Base-by-base conservation (phyloP, 2,888 invertebrate species). In the Drosophila multiciliata region DNA sequence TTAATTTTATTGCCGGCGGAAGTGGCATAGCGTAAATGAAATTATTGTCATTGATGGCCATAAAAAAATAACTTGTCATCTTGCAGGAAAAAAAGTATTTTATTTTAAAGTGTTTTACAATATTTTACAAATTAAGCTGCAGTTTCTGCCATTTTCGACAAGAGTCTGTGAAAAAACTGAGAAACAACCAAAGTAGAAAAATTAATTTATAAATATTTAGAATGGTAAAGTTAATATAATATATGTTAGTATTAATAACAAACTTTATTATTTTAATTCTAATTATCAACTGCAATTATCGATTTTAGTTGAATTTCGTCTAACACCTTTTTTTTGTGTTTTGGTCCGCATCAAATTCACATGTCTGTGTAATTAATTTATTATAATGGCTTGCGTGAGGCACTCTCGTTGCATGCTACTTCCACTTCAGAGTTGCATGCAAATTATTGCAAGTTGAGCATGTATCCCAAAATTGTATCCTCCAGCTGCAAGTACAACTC, bases 361-460 rank as follows among this genome's bases (percentile, higher is more conserved):
- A 58, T 38, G 53, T 32, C 26, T 49, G 53, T 67, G 83, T 74
- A 86, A 85, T 85, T 88, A 88, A 89, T 85, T 72, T 81, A 81
- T 88, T 85, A 86, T 66, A 32, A 33, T 29, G 36, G 35, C 49
- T 75, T 72, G 87, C 85, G 89, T 85, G 85, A 64, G 72, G 57
- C 81, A 87, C 52, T 69, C 64, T 20, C 66, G 68, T 88, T 78
- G 82, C 89, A 86, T 83, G 84, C 87, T 58, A 60, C 60, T 65
- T 59, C 35, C 50, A 78, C 68, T 50, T 64, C 33, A 61, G 61
- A 59, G 59, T 88, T 75, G 84, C 84, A 85, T 85, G 89, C 85
- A 88, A 81, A 85, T 88, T 85, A 85, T 89, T 85, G 82, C 78
- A 53, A 78, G 75, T 69, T 83, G 75, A 75, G 86, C 88, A 72